A percentile compares a stretch with the other conserved stretches of the same genome.
phyloP scores from a whole-genome alignment of 2,888 invertebrate species.

The Catotricha subobsoleta region DNA sequence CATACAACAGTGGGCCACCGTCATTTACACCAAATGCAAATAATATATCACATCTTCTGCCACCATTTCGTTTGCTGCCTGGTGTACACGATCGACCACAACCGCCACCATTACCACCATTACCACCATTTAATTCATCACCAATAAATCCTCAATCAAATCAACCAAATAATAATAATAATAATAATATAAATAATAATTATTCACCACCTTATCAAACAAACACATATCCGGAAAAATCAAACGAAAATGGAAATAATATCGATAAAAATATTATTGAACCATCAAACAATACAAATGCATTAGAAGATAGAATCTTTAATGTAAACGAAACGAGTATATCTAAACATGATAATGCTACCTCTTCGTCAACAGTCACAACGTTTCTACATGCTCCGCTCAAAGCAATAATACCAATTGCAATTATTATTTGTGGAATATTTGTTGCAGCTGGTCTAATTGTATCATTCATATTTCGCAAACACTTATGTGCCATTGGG shows the following conservation, averaged over 20 bases:
- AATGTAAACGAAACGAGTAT: not conserved
- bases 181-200: slow-evolving; percentile 11
- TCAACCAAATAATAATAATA: slow-evolving; percentile 18
- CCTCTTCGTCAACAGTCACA: slow-evolving; percentile 1
- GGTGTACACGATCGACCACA: slow-evolving; percentile 19
- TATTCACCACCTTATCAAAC: slow-evolving; percentile 10
- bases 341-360: not conserved
- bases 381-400: slow-evolving; percentile 17
- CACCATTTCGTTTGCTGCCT: slow-evolving; percentile 24
- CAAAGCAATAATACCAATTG: slow-evolving; percentile 49
- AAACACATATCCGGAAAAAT: not conserved
- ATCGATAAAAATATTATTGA: not conserved
- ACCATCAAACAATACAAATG: not conserved
- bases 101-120: slow-evolving; percentile 15
- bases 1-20: slow-evolving; percentile 16
- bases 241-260: not conserved
- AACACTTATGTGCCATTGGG: slow-evolving; percentile 47
- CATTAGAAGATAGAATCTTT: too few relatives aligned
- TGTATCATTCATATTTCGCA: slow-evolving; percentile 46
- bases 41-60: slow-evolving; percentile 24
- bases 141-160: slow-evolving; percentile 25
- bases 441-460: slow-evolving; percentile 43
- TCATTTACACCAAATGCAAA: slow-evolving; percentile 22
- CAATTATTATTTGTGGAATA: slow-evolving; percentile 45
- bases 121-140: slow-evolving; percentile 20